Evolutionary conservation across 2,113 vertebrate species (phyloP), one percentile per base, ranked within the genome.

Genomic region (Psilopsiagon aymara): DNA sequence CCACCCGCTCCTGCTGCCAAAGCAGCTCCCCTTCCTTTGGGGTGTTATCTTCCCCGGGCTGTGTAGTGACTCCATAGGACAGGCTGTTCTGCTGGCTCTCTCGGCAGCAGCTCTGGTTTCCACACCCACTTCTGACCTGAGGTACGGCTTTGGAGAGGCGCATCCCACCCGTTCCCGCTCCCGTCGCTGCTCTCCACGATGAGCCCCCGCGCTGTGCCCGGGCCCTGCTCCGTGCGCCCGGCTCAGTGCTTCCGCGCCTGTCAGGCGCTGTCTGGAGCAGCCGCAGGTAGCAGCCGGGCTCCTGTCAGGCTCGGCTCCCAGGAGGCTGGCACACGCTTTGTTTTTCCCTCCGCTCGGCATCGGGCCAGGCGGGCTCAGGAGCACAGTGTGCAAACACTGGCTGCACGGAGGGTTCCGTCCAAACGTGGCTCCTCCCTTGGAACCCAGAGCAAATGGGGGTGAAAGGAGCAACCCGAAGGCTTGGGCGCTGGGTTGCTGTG

Each of bases 131-230:
- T 21, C 6, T 78, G 86, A 4, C 17, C 80, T 17, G 83, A 25
- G 0, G 0, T 0, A 5, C 2, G 4, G 80, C 91, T 57, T 5
- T 27, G 86, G 51, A 1, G 29, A 25, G 69, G 2, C 3, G 0
- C 1, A 4, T 5, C 82, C 73, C 60, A 16, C 19, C 91, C 9
- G 57, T 4, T 16, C 3, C 57, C 37, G 0, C 1, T 10, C 1
- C 53, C 41, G 2, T 0, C 11, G 39, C 46, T 1, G 66, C 0
- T 28, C 41, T 8, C 1, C 21, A 1, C 3, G 29, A 9, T 46
- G 11, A 55, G 82, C 64, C 7, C 1, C 24, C 4, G 3, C 0
- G 9, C 62, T 18, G 3, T 10, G 9, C 2, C 52, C 4, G 81
- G 86, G 91, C 24, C 3, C 29, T 1, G 67, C 74, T 63, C 3